Evolutionary conservation across 2,888 invertebrate species (phyloP).

Genomic region (Plagodis dolabraria): DNA sequence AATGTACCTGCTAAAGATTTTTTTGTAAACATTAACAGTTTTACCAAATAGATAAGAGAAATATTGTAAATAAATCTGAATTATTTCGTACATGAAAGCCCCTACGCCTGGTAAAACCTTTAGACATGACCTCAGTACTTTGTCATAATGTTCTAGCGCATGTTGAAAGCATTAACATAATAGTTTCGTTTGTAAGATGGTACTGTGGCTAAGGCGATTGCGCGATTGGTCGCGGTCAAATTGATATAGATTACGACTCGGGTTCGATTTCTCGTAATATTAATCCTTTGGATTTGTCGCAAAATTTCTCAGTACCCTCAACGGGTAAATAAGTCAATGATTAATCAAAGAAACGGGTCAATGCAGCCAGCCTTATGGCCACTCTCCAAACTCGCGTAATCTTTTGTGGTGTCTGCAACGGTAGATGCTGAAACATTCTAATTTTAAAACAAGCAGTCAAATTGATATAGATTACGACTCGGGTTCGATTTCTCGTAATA

Average conservation of each 20-base stretch:
- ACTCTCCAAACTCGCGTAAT: too few species aligned
- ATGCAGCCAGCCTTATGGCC: too few species aligned
- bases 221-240: constrained; percentile 33
- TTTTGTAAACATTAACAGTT: too few species aligned
- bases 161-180: constrained; percentile 47
- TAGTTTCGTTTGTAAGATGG: constrained; percentile 40
- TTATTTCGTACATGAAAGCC: not conserved
- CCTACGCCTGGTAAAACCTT: not conserved
- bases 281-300: constrained; percentile 2
- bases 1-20: too few species aligned
- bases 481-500: constrained; percentile 11
- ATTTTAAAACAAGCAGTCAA: too few species aligned
- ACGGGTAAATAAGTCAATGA: not conserved
- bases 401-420: too few species aligned
- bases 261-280: constrained; percentile 13
- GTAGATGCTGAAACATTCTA: too few species aligned
- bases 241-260: constrained; percentile 32
- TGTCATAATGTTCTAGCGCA: constrained; percentile 36
- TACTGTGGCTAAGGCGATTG: constrained; percentile 29
- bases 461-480: constrained; percentile 33
- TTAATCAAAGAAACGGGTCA: not conserved
- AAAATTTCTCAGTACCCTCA: not conserved
- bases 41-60: too few species aligned
- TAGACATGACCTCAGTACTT: constrained; percentile 25
- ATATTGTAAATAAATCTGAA: not conserved